Conservation (phyloP, 2,113 vertebrate species). For the Centropus bengalensis region DNA sequence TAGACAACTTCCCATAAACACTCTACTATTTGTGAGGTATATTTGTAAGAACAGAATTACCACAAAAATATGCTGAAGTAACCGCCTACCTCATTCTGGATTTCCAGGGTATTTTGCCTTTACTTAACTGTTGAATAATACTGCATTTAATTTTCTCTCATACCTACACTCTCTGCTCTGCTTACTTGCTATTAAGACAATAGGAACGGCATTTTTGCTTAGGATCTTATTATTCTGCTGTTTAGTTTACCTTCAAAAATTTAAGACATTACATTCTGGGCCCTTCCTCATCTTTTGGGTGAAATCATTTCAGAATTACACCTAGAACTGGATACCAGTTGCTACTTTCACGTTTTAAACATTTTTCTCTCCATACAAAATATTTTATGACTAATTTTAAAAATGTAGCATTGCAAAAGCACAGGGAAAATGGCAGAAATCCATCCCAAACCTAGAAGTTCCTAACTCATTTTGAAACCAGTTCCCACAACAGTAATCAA, state of each 20-base stretch:
- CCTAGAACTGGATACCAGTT: not conserved
- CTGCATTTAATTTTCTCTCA: not conserved
- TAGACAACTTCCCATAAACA: not conserved
- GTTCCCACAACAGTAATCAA: not conserved
- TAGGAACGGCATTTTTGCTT: not conserved
- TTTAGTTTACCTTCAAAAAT: not conserved
- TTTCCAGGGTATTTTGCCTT: not conserved
- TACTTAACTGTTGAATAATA: not conserved
- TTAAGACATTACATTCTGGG: not conserved
- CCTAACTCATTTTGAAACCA: not conserved
- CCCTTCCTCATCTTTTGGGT: not conserved
- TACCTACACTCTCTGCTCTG: not conserved
- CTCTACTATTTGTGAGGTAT: not conserved
- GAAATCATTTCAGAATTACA: not conserved
- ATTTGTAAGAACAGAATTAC: not conserved
- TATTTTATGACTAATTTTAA: not conserved
- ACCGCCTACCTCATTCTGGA: not conserved
- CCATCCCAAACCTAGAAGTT: not conserved
- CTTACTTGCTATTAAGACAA: not conserved
- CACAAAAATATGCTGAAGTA: not conserved
- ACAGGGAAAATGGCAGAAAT: not conserved
- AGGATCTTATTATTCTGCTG: not conserved
- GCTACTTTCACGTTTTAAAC: not conserved
- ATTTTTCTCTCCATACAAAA: not conserved
- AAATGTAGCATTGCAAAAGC: not conserved